Base-by-base conservation (phyloP, 2,888 invertebrate genomes). In the Theretra japonica region DNA sequence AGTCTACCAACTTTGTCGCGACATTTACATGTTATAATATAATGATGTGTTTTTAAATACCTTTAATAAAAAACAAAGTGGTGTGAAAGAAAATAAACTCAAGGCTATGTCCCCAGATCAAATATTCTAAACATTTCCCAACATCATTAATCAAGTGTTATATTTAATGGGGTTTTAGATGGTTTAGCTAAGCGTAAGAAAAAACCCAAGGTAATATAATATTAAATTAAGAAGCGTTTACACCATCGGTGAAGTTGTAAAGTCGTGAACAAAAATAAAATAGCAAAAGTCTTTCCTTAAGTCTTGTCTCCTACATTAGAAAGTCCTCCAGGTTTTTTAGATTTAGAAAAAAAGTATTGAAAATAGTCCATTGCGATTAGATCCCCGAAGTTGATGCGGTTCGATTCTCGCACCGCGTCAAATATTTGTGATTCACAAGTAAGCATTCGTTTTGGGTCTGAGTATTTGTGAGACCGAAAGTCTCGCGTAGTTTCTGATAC, bases 141-240 rank as follows among this genome's bases (percentile, higher is more conserved):
- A 73, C 41, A 48, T 25, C 56, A 65, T 56, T 70, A 41, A 68
- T 70, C 70, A 75, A 69, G 30, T 62, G 62, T n/a, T 53, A 3
- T 53, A 53, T n/a, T 53, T 53, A 53, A 53, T 53, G 25, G 28
- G 59, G 25, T 59, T 59, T 15, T 59, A 15, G 59, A 19, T 59
- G 25, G 59, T 59, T 53, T 28, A 19, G 19, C 15, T 19, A 30
- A 28, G 59, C 28, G 53, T 53, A 53, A 53, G 11, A 28, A 28
- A 28, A 59, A 59, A 28, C 25, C 28, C 28, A 59, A 59, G 59
- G 59, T 59, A 19, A 59, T 28, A 59, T 59, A 19, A 59, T 28
- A 59, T 25, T 15, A 59, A 5, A n/a, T 53, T 53, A 53, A n/a
- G 53, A 6, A n/a, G n/a, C 53, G n/a, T n/a, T n/a, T 7, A 53